Percentiles rank a stretch among this genome's conserved stretches.
Conservation (phyloP, 2,888 invertebrate genomes). For the Lottia scabra region DNA sequence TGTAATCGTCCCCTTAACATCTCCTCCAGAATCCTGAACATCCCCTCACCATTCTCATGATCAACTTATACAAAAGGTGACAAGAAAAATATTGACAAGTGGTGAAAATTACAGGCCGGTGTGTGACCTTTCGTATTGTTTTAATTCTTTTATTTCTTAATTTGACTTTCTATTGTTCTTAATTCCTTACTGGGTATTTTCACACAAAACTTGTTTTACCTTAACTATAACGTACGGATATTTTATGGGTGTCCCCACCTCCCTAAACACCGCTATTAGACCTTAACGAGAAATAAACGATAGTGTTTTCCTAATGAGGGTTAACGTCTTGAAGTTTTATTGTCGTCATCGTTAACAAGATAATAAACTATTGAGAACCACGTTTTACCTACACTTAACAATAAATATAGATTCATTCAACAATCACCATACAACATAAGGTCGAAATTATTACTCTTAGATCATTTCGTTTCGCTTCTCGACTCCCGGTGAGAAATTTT, state of each 20-base stretch:
- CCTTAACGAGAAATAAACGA: conserved; percentile 3
- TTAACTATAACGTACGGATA: not conserved
- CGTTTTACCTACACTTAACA: not conserved
- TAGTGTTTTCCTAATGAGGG: not conserved
- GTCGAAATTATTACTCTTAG: not conserved
- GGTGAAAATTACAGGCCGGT: not conserved
- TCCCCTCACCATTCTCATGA: not conserved
- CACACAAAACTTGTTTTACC: not conserved
- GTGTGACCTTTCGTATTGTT: not conserved
- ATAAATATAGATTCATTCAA: not conserved
- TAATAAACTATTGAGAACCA: not conserved
- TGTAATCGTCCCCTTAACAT: too few relatives aligned
- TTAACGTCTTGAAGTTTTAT: not conserved
- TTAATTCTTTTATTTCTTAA: not conserved
- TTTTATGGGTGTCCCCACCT: not conserved
- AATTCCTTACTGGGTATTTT: not conserved
- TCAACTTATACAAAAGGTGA: not conserved
- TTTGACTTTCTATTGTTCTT: not conserved
- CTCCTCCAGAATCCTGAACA: too few relatives aligned
- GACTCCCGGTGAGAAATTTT: not conserved
- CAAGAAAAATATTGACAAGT: not conserved
- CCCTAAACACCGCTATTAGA: not conserved
- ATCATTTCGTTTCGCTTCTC: not conserved
- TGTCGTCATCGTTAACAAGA: not conserved
- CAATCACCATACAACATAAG: not conserved